Percentiles rank a stretch among this genome's conserved stretches.
Conservation (phyloP, 2,113 vertebrate genomes). For the Nycticebus coucang region DNA sequence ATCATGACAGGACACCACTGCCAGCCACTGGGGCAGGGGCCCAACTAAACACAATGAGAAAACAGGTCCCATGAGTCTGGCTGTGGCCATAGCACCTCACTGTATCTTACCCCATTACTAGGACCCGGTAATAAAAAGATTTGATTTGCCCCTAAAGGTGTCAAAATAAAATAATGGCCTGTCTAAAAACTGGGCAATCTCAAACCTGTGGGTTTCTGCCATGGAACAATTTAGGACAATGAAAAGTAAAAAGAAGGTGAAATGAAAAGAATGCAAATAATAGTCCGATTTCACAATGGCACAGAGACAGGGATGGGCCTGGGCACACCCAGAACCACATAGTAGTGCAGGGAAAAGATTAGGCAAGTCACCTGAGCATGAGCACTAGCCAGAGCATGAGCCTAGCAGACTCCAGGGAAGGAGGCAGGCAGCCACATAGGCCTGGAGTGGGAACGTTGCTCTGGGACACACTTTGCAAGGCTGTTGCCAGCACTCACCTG, state of each 20-base stretch:
- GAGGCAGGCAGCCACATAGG: fast-evolving
- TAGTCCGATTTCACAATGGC: not conserved
- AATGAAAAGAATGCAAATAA: conserved; percentile 33
- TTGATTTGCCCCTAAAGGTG: conserved; percentile 81
- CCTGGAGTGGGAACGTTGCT: fast-evolving
- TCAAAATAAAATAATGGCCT: conserved; percentile 82
- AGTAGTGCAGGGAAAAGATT: fast-evolving
- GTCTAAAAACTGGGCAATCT: conserved; percentile 74
- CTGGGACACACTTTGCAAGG: no score
- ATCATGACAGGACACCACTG: not conserved
- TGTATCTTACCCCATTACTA: conserved; percentile 67
- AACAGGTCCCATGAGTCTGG: conserved; percentile 76
- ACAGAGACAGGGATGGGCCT: not conserved
- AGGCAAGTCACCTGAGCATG: fast-evolving
- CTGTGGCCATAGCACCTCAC: conserved; percentile 10
- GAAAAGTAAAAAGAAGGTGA: not conserved
- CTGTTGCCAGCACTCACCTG: conserved; percentile 85
- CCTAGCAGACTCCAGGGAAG: fast-evolving
- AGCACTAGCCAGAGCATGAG: no score
- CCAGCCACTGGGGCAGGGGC: conserved; percentile 28
- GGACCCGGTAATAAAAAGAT: conserved; percentile 73
- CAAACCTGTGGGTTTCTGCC: conserved; percentile 63
- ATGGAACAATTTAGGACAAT: not conserved
- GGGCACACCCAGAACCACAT: not conserved
- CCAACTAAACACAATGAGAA: conserved; percentile 78